phyloP scores from a whole-genome alignment of 2,888 invertebrate genomes.

The Polydrusus cervinus region DNA sequence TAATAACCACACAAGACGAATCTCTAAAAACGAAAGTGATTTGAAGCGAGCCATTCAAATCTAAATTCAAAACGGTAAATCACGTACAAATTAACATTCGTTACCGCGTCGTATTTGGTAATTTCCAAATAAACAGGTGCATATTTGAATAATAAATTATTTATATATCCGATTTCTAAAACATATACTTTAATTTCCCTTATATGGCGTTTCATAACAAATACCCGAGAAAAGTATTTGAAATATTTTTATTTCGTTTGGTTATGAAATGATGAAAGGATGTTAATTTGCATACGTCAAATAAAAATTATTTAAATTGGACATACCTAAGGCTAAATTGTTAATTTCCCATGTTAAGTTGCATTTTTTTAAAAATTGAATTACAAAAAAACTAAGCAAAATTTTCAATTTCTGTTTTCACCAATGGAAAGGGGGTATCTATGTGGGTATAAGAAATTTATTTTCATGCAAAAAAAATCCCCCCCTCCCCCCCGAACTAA shows the following conservation, averaged over 20 bases:
- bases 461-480: no score
- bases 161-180: conserved; percentile 17
- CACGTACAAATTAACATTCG: conserved; percentile 2
- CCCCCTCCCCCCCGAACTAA: no score
- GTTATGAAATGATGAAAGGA: background rate
- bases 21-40: conserved; percentile 17
- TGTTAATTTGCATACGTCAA: background rate
- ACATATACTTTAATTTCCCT: conserved; percentile 14
- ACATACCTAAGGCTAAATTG: no score
- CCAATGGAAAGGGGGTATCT: no score
- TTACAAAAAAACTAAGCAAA: no score
- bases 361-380: no score
- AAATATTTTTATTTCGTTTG: background rate
- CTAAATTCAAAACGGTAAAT: conserved; percentile 12
- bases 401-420: no score
- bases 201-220: conserved; percentile 15
- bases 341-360: no score
- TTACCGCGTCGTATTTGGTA: conserved; percentile 5
- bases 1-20: background rate
- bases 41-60: background rate
- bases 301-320: background rate
- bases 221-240: conserved; percentile 6
- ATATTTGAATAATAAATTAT: conserved; percentile 14
- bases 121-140: conserved; percentile 19
- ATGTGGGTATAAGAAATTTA: no score